Conservation (phyloP, 2,113 vertebrate genomes). For the Cyanoderma ruficeps region DNA sequence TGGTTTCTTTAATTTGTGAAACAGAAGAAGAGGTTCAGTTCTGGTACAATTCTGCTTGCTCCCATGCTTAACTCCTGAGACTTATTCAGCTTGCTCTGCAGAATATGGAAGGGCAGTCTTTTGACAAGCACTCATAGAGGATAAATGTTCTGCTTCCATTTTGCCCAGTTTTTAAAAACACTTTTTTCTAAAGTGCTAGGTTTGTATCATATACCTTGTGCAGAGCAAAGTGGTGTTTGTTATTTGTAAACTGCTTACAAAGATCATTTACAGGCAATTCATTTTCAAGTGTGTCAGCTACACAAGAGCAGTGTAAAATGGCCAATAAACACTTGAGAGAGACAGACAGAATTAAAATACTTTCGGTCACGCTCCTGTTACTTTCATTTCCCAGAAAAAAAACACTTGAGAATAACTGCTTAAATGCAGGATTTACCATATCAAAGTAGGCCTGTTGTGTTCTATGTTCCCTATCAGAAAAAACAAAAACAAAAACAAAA, state of each 20-base stretch:
- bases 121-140: not conserved
- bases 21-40: not conserved
- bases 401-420: not conserved
- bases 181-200: not conserved
- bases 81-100: not conserved
- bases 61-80: not conserved
- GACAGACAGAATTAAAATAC: not conserved
- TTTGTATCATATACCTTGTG: not conserved
- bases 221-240: not conserved
- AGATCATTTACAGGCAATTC: not conserved
- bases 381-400: not conserved
- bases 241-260: not conserved
- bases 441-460: not conserved
- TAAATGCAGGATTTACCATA: not conserved
- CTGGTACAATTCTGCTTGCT: not conserved
- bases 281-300: slow-evolving; percentile 11
- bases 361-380: not conserved
- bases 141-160: not conserved
- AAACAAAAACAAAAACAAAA: not conserved
- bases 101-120: not conserved
- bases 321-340: not conserved
- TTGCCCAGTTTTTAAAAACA: not conserved
- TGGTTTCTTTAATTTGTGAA: not conserved
- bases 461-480: not conserved
- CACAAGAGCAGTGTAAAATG: not conserved